Percentiles rank a stretch among this genome's conserved stretches.
These are phyloP conservation scores for Mythimna vitellina DNA, from an alignment of 2,888 invertebrate species.

Conservation along the genomic window DNA sequence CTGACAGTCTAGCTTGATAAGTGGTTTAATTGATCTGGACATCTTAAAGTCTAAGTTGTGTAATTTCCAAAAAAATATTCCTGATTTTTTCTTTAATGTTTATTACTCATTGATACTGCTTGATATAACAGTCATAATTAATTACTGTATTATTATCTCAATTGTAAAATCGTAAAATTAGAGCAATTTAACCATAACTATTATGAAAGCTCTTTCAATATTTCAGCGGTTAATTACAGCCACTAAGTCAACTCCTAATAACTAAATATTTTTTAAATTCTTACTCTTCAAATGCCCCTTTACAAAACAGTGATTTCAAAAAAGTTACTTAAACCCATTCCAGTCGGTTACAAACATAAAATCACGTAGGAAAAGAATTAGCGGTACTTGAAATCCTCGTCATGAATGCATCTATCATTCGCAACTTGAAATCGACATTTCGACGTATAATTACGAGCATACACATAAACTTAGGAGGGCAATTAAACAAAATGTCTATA, in stretches of 20 bases:
- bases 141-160: background rate
- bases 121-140: background rate
- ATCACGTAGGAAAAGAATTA: slow-evolving; percentile 39
- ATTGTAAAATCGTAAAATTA: background rate
- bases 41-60: background rate
- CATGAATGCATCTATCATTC: slow-evolving; percentile 42
- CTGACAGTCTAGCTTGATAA: background rate
- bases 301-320: slow-evolving; percentile 9
- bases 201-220: slow-evolving; percentile 27
- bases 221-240: background rate
- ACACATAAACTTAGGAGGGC: slow-evolving; percentile 44
- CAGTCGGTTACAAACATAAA: slow-evolving; percentile 21
- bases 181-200: background rate
- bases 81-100: background rate
- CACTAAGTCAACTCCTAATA: background rate
- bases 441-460: slow-evolving; percentile 58
- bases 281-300: background rate
- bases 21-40: slow-evolving; percentile 4
- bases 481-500: slow-evolving; percentile 60
- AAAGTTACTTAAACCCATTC: slow-evolving; percentile 1
- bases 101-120: background rate
- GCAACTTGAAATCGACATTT: slow-evolving; percentile 58
- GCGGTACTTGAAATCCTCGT: slow-evolving; percentile 24
- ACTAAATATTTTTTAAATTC: background rate
- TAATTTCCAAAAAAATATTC: background rate